Conservation (phyloP, 1,140 invertebrate species). For the Tetramorium alpestre region DNA sequence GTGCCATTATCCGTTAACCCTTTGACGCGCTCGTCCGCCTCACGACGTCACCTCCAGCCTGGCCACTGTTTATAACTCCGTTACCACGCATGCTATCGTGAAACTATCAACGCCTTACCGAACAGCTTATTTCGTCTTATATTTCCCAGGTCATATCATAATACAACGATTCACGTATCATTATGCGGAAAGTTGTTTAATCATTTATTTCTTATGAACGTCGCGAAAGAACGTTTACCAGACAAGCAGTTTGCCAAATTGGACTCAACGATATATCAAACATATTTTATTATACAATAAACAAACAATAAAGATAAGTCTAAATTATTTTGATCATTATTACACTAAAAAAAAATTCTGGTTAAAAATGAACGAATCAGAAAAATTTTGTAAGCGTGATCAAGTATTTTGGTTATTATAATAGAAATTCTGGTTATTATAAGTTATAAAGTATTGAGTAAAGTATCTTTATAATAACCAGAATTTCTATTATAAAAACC, state of each 20-base stretch:
- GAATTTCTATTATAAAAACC: too few relatives aligned
- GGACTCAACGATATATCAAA: not conserved
- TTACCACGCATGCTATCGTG: not conserved
- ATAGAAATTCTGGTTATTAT: too few relatives aligned
- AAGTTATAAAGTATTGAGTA: too few relatives aligned
- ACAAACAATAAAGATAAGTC: too few relatives aligned
- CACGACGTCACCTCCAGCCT: not conserved
- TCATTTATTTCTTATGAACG: not conserved
- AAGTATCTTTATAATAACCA: too few relatives aligned
- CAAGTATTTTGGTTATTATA: too few relatives aligned
- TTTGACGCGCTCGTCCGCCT: slow-evolving; percentile 14
- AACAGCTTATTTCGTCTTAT: not conserved
- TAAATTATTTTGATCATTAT: too few relatives aligned
- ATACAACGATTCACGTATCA: not conserved
- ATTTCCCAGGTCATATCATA: not conserved
- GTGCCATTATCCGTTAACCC: slow-evolving; percentile 23
- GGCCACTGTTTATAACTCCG: not conserved
- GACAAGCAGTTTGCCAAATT: not conserved
- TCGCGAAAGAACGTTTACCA: not conserved
- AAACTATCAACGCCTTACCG: not conserved
- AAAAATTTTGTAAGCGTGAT: too few relatives aligned
- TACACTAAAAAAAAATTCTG: too few relatives aligned
- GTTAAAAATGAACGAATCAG: too few relatives aligned
- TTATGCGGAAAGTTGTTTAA: not conserved
- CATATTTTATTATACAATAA: not conserved